A percentile compares a stretch with the other conserved stretches of the same genome.
These are phyloP conservation scores for Myiagra hebetior DNA, from an alignment of 2,113 vertebrate genomes.

Conservation along the genomic window DNA sequence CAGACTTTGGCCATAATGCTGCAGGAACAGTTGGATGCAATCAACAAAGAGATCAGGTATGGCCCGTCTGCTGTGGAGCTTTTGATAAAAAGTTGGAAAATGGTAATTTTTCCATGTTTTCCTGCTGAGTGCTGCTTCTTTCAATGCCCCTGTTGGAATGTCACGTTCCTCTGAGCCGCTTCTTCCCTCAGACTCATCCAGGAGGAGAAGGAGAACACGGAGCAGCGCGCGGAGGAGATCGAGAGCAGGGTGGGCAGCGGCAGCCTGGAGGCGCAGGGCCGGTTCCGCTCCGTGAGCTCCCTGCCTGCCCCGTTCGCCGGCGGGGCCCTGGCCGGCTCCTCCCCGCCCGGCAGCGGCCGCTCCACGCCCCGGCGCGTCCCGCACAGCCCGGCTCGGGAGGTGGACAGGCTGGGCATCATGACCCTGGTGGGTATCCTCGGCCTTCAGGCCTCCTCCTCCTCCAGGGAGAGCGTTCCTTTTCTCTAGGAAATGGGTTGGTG, in stretches of 20 bases:
- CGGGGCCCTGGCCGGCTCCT: slow-evolving; percentile 80
- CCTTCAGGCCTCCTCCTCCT: neutral
- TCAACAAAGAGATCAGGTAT: slow-evolving; percentile 97
- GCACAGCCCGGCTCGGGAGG: slow-evolving; percentile 88
- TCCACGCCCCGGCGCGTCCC: slow-evolving; percentile 87
- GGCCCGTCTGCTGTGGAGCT: neutral
- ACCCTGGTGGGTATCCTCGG: slow-evolving; percentile 79
- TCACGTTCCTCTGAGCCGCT: rapidly evolving
- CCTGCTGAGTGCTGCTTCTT: neutral
- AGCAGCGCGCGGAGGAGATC: slow-evolving; percentile 92
- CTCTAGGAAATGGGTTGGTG: neutral
- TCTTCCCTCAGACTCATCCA: slow-evolving; percentile 85
- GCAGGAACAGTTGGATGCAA: slow-evolving; percentile 96
- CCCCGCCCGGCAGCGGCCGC: slow-evolving; percentile 87
- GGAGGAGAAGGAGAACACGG: slow-evolving; percentile 94
- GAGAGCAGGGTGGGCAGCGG: slow-evolving; percentile 90
- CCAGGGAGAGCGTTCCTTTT: rapidly evolving
- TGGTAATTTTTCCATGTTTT: neutral
- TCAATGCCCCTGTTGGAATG: neutral
- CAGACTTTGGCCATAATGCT: slow-evolving; percentile 97
- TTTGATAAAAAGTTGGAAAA: neutral
- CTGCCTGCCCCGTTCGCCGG: slow-evolving; percentile 74
- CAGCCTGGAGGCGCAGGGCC: slow-evolving; percentile 78
- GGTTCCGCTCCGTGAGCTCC: slow-evolving; percentile 85
- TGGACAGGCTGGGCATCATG: slow-evolving; percentile 93